Conservation (phyloP, 2,797 vertebrate genomes). For the Hyperoplus lanceolatus region DNA sequence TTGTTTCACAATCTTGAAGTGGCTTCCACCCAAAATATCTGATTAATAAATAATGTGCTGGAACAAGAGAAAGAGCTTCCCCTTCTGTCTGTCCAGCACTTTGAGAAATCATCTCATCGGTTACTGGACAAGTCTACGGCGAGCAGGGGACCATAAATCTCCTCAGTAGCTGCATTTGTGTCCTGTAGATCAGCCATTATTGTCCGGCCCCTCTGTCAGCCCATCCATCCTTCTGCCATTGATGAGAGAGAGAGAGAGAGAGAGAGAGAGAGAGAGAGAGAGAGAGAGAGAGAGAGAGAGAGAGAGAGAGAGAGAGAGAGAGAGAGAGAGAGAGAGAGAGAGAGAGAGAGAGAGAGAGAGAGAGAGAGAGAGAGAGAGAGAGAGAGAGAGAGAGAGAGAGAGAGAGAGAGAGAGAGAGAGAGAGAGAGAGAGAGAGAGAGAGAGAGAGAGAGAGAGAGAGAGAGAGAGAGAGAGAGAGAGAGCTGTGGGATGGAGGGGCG, state of each 20-base stretch:
- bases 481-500: constrained; percentile 14
- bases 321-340: constrained; percentile 36
- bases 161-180: constrained; percentile 93
- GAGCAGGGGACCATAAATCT: constrained; percentile 92
- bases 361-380: constrained; percentile 32
- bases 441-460: constrained; percentile 33
- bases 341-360: too few relatives aligned
- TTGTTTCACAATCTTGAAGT: constrained; percentile 91
- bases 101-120: constrained; percentile 97
- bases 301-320: constrained; percentile 31
- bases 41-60: constrained; percentile 95
- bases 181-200: constrained; percentile 99
- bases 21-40: constrained; percentile 92
- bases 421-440: constrained; percentile 28
- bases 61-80: constrained; percentile 63
- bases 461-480: constrained; percentile 33
- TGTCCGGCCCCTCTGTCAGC: constrained; percentile 96
- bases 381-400: constrained; percentile 31
- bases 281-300: too few relatives aligned
- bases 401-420: constrained; percentile 35
- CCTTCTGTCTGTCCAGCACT: constrained; percentile 79
- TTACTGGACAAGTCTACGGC: constrained; percentile 91
- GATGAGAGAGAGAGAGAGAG: constrained; percentile 76
- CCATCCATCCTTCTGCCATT: constrained; percentile 97
- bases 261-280: constrained; percentile 29